These are phyloP conservation scores for Oryzaephilus surinamensis DNA, from an alignment of 1,140 invertebrate genomes.

Conservation along the genomic window DNA sequence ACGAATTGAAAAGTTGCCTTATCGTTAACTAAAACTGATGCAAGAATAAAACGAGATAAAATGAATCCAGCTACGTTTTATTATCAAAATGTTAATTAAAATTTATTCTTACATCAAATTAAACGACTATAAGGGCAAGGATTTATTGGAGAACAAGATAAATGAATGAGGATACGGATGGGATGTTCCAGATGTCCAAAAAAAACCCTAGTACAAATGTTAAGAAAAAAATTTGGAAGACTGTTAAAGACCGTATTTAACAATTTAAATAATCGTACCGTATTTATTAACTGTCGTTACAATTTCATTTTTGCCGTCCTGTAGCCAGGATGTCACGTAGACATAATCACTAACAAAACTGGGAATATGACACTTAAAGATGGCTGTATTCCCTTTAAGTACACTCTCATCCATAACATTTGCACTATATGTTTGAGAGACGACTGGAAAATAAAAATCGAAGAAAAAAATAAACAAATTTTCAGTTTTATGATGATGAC, in stretches of 20 bases:
- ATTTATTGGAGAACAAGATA: too few relatives aligned
- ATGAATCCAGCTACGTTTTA: too few relatives aligned
- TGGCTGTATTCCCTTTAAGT: conserved; percentile 76
- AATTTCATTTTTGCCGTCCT: conserved; percentile 59
- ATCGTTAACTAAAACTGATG: too few relatives aligned
- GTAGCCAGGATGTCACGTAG: conserved; percentile 71
- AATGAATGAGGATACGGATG: conserved; percentile 15
- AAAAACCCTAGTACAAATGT: not conserved
- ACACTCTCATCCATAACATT: conserved; percentile 87
- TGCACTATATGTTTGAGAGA: conserved; percentile 77
- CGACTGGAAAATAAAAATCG: conserved; percentile 56
- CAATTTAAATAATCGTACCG: conserved; percentile 55
- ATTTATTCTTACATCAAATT: too few relatives aligned
- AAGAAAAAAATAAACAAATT: not conserved
- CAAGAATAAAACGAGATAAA: too few relatives aligned
- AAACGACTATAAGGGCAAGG: too few relatives aligned
- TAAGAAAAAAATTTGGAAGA: too few relatives aligned
- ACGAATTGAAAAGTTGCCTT: too few relatives aligned
- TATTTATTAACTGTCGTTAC: conserved; percentile 51
- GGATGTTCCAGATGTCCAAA: conserved; percentile 32
- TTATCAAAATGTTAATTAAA: too few relatives aligned
- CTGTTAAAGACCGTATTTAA: too few relatives aligned
- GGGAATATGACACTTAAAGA: conserved; percentile 86
- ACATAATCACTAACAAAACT: conserved; percentile 87
- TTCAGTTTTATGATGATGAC: not conserved